These are phyloP conservation scores for Agonopterix arenella DNA, from an alignment of 2,888 invertebrate species.

Conservation along the genomic window DNA sequence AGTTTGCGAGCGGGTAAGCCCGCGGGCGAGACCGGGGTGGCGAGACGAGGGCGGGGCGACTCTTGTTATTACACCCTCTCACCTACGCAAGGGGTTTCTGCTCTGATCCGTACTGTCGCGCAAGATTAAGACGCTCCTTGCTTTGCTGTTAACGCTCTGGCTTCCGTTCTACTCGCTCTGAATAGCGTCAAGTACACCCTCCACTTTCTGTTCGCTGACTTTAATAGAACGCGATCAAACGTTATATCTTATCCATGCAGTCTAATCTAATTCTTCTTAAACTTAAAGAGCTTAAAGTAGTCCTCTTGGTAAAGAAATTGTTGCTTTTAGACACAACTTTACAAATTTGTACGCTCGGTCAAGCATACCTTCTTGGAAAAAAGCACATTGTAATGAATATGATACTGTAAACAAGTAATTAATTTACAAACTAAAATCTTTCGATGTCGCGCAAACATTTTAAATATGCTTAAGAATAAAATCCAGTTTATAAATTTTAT, in stretches of 20 bases:
- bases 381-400: no score
- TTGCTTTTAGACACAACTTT: no score
- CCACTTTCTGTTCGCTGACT: conserved; percentile 33
- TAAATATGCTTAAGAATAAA: no score
- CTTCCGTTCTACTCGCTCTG: conserved; percentile 48
- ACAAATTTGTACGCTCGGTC: no score
- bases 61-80: conserved; percentile 74
- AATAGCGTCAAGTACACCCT: conserved; percentile 41
- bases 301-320: no score
- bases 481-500: no score
- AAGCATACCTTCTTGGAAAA: no score
- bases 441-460: no score
- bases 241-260: conserved; percentile 9
- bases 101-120: conserved; percentile 59
- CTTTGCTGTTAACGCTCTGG: conserved; percentile 60
- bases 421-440: no score
- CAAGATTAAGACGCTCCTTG: conserved; percentile 67
- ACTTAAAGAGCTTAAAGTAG: not conserved
- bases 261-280: conserved; percentile 1
- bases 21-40: conserved; percentile 48
- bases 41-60: conserved; percentile 33
- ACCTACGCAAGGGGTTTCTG: conserved; percentile 67
- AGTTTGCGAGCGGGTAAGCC: conserved; percentile 57
- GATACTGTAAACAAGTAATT: no score
- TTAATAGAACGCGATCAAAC: conserved; percentile 30